Base-by-base conservation (phyloP, 2,888 invertebrate species). In the Neoitamus cyanurus region DNA sequence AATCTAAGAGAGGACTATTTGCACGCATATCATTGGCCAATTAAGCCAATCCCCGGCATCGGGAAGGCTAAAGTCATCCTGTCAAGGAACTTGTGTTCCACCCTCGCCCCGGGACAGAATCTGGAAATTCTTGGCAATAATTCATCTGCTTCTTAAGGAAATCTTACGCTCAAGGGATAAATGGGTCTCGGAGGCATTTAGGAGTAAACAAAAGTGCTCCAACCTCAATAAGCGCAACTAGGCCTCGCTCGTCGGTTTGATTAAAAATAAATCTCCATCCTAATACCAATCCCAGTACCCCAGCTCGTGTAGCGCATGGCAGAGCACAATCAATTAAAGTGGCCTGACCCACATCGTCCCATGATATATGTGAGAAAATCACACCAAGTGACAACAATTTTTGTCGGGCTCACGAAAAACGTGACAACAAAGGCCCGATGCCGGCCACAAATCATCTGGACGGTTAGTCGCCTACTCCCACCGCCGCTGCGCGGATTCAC, bases 331-430 rank as follows among this genome's bases (percentile, higher is more conserved):
- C 34, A 78, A 48, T 78, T 48, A 48, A 78, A 20, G 20, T 31
- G 78, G 48, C 11, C 42, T 75, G 75, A 75, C 75, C 75, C 75
- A 78, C 58, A 42, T 58, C 31, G 58, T 11, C 58, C 58, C 7
- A 13, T 30, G 70, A 78, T 48, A 78, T 78, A 58, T 78, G 78
- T 78, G 78, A 78, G 78, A 78, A 78, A 78, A 78, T 78, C 78
- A 42, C 75, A 30, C 48, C 20, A 78, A 78, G 46, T 78, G 78
- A 78, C 46, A 78, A 78, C 28, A 20, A 58, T 20, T 58, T 25
- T 58, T 58, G 20, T 15, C 11, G 58, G 58, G 46, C 30, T n/a
- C 6, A 48, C n/a, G 28, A 75, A 42, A 75, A 42, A 73, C 31
- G 73, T 36, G 34, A 73, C 31, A 36, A 20, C 36, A 42, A 42